Evolutionary conservation across 2,797 vertebrate species (phyloP), one percentile per base, ranked within the genome.

Genomic region (Ctenopoma kingsleyae): DNA sequence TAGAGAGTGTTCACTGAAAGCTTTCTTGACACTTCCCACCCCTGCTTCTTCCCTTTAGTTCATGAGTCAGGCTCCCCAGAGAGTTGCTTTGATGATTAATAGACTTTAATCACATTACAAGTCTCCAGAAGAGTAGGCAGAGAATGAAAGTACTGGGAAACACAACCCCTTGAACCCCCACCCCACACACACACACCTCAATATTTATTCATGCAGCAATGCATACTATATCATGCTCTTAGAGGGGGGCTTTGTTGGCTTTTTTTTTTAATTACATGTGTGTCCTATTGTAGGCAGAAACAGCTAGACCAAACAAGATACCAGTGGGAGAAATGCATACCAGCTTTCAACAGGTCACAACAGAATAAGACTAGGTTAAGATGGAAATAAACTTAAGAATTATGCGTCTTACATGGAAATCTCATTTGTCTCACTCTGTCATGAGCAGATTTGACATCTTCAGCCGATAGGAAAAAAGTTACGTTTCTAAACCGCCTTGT

Each of bases 71-170:
- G 91, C 88, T 94, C 94, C 91, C 91, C 44, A 65, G 93, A 92
- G 93, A 94, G 90, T 70, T 82, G 85, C 94, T 94, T 93, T 94
- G 93, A 94, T 94, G 93, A 95, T 94, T 94, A 95, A 95, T 94
- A 93, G 92, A 92, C 91, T 94, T 94, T 95, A 94, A 95, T 95
- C 94, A 94, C 93, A 94, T 94, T 95, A 95, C 93, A 94, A 94
- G 93, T 92, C 91, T 93, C 87, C 80, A 88, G 84, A 92, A 93
- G 90, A 93, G 92, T 93, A 92, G 93, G 92, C 91, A 84, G 91
- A 90, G 89, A 93, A 92, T 88, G 88, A 92, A 93, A 91, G 93
- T 89, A 86, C 91, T 87, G 91, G 91, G 92, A 93, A 93, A 92
- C 81, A 89, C 90, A 93, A 89, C 87, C 85, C 83, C 88, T 89